Conservation (phyloP, 1,140 invertebrate genomes). For the Drosophila watanabei region DNA sequence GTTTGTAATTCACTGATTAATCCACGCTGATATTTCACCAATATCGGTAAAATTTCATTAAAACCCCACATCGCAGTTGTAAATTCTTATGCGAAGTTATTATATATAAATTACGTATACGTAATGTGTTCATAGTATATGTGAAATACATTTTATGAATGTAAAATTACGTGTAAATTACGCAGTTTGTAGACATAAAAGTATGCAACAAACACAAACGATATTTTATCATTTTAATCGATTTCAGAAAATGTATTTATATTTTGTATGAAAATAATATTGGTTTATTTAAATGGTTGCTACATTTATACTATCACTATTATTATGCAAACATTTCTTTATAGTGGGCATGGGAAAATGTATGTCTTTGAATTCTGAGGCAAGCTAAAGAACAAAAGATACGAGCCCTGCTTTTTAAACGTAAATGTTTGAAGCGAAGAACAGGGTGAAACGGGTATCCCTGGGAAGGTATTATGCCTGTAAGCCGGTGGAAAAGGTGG, state of each 20-base stretch:
- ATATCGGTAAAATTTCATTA: neutral
- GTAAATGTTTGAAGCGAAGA: neutral
- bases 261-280: too few species aligned
- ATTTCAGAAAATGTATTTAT: too few species aligned
- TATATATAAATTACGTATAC: slow-evolving; percentile 11
- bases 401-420: neutral
- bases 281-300: too few species aligned
- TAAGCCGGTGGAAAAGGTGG: neutral
- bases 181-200: neutral
- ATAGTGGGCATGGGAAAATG: too few species aligned
- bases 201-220: slow-evolving; percentile 11
- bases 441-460: too few species aligned
- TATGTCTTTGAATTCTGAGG: neutral
- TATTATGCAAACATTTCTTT: too few species aligned
- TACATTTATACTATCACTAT: too few species aligned
- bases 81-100: slow-evolving; percentile 1
- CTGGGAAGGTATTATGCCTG: neutral
- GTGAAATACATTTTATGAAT: neutral
- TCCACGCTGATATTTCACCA: slow-evolving; percentile 1
- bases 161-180: neutral
- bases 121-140: neutral
- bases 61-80: neutral
- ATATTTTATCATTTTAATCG: neutral
- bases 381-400: neutral
- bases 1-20: neutral